phyloP scores from a whole-genome alignment of 2,113 vertebrate species.

The Accipiter cooperii region DNA sequence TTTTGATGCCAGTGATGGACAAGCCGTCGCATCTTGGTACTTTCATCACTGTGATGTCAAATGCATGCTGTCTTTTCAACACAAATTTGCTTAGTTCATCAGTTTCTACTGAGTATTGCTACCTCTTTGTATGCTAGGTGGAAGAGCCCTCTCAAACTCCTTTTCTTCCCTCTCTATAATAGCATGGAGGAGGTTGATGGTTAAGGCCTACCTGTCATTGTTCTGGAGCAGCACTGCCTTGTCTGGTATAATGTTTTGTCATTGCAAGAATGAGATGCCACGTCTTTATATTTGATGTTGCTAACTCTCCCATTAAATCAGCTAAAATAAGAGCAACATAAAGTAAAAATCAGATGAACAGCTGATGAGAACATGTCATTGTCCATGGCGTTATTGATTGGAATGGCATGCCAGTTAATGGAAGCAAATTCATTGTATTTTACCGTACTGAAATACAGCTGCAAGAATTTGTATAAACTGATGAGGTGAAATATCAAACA shows the following conservation, averaged over 20 bases:
- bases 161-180: neutral
- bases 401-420: neutral
- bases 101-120: neutral
- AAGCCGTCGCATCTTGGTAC: neutral
- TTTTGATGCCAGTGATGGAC: neutral
- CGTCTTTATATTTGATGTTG: neutral
- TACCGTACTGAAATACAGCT: neutral
- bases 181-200: fast-evolving
- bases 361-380: neutral
- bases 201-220: neutral
- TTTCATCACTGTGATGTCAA: neutral
- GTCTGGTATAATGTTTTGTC: neutral
- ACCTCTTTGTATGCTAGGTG: neutral
- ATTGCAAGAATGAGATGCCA: neutral
- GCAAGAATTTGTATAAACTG: neutral
- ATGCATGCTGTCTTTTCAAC: neutral
- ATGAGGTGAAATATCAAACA: neutral
- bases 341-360: neutral
- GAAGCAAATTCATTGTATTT: neutral
- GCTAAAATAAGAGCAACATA: neutral
- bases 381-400: neutral
- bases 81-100: neutral
- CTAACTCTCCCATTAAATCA: neutral
- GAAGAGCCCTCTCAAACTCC: neutral
- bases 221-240: neutral